phyloP scores from a whole-genome alignment of 2,113 vertebrate species.

The Hypanus sabinus region DNA sequence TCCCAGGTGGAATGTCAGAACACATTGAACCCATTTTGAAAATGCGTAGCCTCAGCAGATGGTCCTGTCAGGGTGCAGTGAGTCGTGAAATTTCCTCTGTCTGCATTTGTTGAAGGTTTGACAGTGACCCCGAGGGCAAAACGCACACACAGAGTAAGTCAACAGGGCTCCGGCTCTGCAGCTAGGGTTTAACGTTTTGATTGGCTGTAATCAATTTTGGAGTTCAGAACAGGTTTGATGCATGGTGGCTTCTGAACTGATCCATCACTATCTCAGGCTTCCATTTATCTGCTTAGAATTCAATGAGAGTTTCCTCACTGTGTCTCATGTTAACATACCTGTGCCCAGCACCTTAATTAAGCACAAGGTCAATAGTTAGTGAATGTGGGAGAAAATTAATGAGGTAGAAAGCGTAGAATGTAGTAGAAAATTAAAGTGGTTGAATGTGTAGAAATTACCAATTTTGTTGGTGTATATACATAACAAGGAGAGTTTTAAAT shows the following conservation, averaged over 20 bases:
- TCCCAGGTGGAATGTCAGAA: slow-evolving; percentile 37
- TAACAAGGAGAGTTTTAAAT: not conserved
- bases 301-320: not conserved
- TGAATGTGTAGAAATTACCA: not conserved
- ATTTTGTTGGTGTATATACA: not conserved
- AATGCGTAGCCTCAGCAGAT: slow-evolving; percentile 42
- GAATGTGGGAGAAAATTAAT: not conserved
- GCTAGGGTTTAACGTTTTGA: slow-evolving; percentile 35
- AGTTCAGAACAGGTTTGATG: slow-evolving; percentile 39
- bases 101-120: slow-evolving; percentile 9
- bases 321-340: not conserved
- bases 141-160: slow-evolving; percentile 40
- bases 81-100: slow-evolving; percentile 46
- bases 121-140: slow-evolving; percentile 41
- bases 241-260: slow-evolving; percentile 41
- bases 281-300: slow-evolving; percentile 1
- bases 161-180: slow-evolving; percentile 32
- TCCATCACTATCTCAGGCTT: not conserved
- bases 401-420: too few relatives aligned
- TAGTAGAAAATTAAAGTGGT: too few relatives aligned
- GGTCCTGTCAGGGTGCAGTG: slow-evolving; percentile 43
- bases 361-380: not conserved
- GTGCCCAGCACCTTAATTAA: not conserved
- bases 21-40: slow-evolving; percentile 38
- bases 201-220: slow-evolving; percentile 40